A percentile compares a stretch with the other conserved stretches of the same genome.
phyloP scores from a whole-genome alignment of 2,797 vertebrate species.

The Australoheros facetus region DNA sequence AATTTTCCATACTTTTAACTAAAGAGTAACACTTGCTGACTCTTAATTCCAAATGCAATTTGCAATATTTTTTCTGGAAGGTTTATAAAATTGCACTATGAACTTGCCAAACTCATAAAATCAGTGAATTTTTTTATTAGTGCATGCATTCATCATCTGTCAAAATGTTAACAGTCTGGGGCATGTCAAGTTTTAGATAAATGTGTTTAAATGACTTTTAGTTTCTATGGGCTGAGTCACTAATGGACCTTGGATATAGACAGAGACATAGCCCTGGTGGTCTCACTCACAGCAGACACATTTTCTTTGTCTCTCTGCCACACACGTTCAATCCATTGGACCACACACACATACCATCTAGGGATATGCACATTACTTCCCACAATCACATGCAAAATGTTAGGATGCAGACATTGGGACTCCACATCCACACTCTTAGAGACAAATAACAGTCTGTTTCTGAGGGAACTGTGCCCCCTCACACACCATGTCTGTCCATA shows the following conservation, averaged over 20 bases:
- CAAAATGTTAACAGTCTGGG: neutral
- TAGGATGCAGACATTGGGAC: conserved; percentile 11
- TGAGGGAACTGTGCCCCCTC: neutral
- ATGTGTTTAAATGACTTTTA: neutral
- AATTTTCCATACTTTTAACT: neutral
- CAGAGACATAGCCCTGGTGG: conserved; percentile 25
- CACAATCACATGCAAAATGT: neutral
- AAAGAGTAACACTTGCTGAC: neutral
- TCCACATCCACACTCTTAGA: neutral
- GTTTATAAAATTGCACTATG: neutral
- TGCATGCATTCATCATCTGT: neutral
- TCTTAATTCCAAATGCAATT: neutral
- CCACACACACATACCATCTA: conserved; percentile 28
- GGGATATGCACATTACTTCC: conserved; percentile 9
- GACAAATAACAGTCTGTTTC: neutral
- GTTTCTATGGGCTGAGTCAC: conserved; percentile 20
- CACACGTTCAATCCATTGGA: conserved; percentile 9
- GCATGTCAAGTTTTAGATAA: neutral
- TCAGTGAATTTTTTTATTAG: neutral
- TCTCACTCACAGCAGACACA: conserved; percentile 22
- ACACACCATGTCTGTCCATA: neutral
- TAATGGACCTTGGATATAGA: neutral
- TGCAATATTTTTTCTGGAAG: neutral
- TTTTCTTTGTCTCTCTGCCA: conserved; percentile 2
- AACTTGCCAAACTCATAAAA: neutral